Conservation (phyloP, 2,797 vertebrate genomes). For the Diplodus sargus region DNA sequence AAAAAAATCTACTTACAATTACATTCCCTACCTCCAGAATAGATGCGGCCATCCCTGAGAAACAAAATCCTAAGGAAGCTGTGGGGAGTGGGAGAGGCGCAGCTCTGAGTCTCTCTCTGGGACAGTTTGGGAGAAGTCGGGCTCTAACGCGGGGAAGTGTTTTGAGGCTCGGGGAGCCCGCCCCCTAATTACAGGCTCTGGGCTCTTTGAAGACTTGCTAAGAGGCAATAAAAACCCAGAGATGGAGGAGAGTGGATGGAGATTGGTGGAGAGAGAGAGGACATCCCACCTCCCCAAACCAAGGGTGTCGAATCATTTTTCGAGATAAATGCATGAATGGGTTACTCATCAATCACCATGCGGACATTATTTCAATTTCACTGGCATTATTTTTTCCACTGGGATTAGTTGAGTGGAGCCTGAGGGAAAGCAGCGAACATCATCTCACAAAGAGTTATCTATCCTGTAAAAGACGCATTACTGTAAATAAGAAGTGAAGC, state of each 20-base stretch:
- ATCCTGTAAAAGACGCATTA: constrained; percentile 35
- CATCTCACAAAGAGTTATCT: constrained; percentile 38
- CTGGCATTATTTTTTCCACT: constrained; percentile 61
- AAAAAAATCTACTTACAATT: constrained; percentile 78
- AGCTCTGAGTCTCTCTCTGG: constrained; percentile 78
- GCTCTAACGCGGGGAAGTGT: constrained; percentile 81
- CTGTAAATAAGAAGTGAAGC: constrained; percentile 54
- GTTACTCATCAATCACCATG: constrained; percentile 76
- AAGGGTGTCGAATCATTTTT: constrained; percentile 66
- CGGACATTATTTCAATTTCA: constrained; percentile 72
- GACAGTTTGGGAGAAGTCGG: constrained; percentile 83
- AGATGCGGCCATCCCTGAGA: constrained; percentile 94
- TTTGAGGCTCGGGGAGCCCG: constrained; percentile 87
- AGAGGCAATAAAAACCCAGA: constrained; percentile 86
- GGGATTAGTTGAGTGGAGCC: constrained; percentile 58
- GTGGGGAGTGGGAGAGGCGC: constrained; percentile 77
- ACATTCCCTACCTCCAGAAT: constrained; percentile 90
- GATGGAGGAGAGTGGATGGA: constrained; percentile 61
- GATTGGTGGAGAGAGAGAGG: constrained; percentile 76
- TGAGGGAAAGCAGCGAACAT: constrained; percentile 36
- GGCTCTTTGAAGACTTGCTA: constrained; percentile 87
- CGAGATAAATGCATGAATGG: constrained; percentile 76
- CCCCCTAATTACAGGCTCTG: constrained; percentile 91
- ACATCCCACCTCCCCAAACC: constrained; percentile 72
- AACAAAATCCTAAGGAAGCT: constrained; percentile 85